Conservation (phyloP, 2,888 invertebrate genomes). For the Podabrus alpinus region DNA sequence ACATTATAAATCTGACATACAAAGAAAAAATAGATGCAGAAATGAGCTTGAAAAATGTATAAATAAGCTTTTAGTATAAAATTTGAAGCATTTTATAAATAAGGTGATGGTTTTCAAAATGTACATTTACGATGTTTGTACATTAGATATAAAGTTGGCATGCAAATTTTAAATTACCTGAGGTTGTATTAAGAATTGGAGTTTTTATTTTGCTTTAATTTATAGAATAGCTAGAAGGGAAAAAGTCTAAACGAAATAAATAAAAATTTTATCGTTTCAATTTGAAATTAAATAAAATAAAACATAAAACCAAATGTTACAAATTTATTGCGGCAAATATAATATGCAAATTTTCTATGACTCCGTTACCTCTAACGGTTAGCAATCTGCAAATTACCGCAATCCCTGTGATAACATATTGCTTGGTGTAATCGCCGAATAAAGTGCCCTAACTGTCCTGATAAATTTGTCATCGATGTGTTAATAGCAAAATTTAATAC, state of each 20-base stretch:
- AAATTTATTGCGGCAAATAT: conserved; percentile 10
- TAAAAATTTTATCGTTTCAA: neutral
- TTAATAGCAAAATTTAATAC: neutral
- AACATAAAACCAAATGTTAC: neutral
- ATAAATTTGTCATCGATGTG: conserved; percentile 3
- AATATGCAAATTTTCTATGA: conserved; percentile 10
- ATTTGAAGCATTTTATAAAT: neutral
- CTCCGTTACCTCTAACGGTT: conserved; percentile 10
- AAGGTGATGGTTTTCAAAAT: neutral
- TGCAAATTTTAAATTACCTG: neutral
- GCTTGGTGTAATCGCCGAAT: neutral
- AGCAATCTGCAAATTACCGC: conserved; percentile 25
- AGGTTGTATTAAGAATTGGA: neutral
- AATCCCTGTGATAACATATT: conserved; percentile 17
- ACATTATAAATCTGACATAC: neutral
- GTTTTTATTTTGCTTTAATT: neutral
- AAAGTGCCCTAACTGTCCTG: neutral
- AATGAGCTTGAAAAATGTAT: neutral
- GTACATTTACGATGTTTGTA: neutral
- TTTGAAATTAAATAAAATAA: neutral
- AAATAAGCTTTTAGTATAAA: neutral
- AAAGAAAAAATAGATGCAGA: neutral
- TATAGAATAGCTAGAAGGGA: neutral
- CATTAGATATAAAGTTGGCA: neutral
- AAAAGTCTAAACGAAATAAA: neutral